phyloP scores from a whole-genome alignment of 2,113 vertebrate species.

The Cettia cetti region DNA sequence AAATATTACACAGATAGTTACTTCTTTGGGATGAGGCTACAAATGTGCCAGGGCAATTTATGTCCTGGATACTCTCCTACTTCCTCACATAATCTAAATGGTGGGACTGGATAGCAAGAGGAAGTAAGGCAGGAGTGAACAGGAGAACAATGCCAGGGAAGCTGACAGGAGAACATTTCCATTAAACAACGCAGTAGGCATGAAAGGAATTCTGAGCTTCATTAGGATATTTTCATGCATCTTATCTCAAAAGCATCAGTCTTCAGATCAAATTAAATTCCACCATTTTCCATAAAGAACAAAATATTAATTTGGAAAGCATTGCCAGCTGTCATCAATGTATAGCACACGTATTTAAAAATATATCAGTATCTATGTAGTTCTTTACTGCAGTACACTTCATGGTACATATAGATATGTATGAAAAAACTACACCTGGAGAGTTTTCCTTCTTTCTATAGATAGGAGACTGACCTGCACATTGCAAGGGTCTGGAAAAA shows the following conservation, averaged over 20 bases:
- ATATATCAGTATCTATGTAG: neutral
- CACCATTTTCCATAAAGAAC: neutral
- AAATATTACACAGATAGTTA: neutral
- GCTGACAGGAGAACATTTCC: neutral
- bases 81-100: neutral
- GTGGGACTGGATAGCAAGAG: neutral
- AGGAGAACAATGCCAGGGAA: neutral
- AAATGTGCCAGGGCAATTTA: neutral
- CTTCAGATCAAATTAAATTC: neutral
- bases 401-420: neutral
- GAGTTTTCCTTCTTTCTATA: neutral
- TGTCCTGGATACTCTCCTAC: neutral
- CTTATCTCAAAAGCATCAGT: neutral
- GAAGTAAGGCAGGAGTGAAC: neutral
- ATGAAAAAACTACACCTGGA: neutral
- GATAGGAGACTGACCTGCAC: neutral
- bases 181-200: neutral
- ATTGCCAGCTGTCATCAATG: neutral
- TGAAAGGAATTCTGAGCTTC: neutral
- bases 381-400: neutral
- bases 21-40: neutral
- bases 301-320: neutral
- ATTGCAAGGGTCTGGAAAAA: neutral
- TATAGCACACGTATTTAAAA: neutral
- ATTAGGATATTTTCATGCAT: neutral